A percentile compares a stretch with the other conserved stretches of the same genome.
Conservation (phyloP, 2,888 invertebrate genomes). For the Matsumyia berberina region DNA sequence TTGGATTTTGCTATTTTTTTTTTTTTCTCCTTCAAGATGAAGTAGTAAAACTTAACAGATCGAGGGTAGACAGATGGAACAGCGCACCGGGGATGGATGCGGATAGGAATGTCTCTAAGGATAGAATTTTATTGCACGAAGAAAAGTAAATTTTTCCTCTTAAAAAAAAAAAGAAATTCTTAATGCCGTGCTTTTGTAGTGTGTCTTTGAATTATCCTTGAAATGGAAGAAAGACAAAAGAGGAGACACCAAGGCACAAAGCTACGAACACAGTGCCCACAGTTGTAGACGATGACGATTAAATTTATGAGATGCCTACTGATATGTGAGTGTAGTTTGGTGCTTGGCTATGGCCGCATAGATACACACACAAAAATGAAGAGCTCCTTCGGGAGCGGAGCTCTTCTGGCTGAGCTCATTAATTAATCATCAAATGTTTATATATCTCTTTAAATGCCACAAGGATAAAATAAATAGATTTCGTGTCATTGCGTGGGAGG, state of each 20-base stretch:
- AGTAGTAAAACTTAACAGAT: slow-evolving; percentile 42
- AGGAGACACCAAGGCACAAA: background rate
- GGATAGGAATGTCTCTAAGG: slow-evolving; percentile 32
- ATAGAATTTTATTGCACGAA: slow-evolving; percentile 55
- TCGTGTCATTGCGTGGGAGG: slow-evolving; percentile 34
- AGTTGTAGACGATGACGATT: slow-evolving; percentile 16
- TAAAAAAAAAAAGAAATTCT: slow-evolving; percentile 52
- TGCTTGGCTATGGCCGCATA: slow-evolving; percentile 5
- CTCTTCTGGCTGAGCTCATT: slow-evolving; percentile 46
- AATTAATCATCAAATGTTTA: slow-evolving; percentile 62
- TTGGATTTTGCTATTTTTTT: slow-evolving; percentile 9
- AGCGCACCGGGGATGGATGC: background rate
- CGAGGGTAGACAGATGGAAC: slow-evolving; percentile 1
- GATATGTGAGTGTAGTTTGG: slow-evolving; percentile 51
- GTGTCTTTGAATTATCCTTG: slow-evolving; percentile 59
- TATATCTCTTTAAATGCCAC: slow-evolving; percentile 50
- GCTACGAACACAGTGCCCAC: slow-evolving; percentile 5
- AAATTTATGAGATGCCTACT: slow-evolving; percentile 62
- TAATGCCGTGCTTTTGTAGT: slow-evolving; percentile 60
- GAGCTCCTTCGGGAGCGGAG: background rate
- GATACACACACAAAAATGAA: slow-evolving; percentile 1
- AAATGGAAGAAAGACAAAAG: slow-evolving; percentile 26
- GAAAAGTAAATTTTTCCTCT: slow-evolving; percentile 56
- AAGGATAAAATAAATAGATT: slow-evolving; percentile 40
- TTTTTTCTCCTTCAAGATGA: slow-evolving; percentile 15